Evolutionary conservation across 1,140 invertebrate species (phyloP).

Genomic region (Dendrolimus kikuchii): DNA sequence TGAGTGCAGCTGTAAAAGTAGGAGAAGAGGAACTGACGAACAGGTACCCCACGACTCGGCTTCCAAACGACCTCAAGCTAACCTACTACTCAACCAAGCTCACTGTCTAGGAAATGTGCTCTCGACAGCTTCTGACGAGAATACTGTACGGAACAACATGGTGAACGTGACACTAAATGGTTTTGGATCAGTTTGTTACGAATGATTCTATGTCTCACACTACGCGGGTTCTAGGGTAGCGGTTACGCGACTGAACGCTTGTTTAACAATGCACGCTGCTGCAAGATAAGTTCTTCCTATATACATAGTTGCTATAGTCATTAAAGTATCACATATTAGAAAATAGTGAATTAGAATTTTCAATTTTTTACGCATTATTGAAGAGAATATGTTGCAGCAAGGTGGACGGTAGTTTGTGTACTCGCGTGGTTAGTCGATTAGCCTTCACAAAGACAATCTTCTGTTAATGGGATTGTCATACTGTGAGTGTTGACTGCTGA

Average conservation of each 20-base stretch:
- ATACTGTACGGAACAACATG: conserved; percentile 54
- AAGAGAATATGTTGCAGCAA: conserved; percentile 42
- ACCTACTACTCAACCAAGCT: conserved; percentile 62
- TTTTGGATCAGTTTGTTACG: conserved; percentile 56
- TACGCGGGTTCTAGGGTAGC: conserved; percentile 65
- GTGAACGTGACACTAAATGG: conserved; percentile 64
- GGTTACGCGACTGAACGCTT: conserved; percentile 63
- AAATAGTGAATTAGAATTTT: too few relatives aligned
- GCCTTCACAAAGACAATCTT: conserved; percentile 58
- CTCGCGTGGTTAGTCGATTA: conserved; percentile 67
- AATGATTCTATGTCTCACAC: conserved; percentile 54
- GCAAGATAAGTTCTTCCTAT: conserved; percentile 27
- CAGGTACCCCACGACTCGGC: conserved; percentile 50
- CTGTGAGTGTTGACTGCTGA: conserved; percentile 62
- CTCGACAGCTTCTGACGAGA: conserved; percentile 48
- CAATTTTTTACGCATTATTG: too few relatives aligned
- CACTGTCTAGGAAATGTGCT: conserved; percentile 59
- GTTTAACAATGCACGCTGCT: conserved; percentile 55
- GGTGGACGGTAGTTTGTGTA: conserved; percentile 61
- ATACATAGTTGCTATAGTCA: too few relatives aligned
- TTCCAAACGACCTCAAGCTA: conserved; percentile 55
- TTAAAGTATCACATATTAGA: too few relatives aligned
- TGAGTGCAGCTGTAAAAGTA: conserved; percentile 59
- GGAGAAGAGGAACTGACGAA: conserved; percentile 53
- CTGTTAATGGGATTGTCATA: conserved; percentile 53